Percentiles rank a stretch among this genome's conserved stretches.
phyloP scores from a whole-genome alignment of 23 tunicate species.

The Corella eumyota region DNA sequence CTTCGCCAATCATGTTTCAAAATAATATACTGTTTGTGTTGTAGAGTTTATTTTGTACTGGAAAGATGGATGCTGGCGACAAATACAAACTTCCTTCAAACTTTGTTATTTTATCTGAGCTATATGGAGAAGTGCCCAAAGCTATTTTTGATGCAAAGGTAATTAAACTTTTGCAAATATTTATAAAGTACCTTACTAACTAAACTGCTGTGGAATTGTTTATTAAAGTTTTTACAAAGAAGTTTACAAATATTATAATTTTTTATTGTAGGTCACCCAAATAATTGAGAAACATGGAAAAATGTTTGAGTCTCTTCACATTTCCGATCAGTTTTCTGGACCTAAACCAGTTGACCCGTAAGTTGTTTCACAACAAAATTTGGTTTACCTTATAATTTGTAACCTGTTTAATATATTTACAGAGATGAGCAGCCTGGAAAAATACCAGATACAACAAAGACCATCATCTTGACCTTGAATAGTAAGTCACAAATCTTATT shows the following conservation, averaged over 20 bases:
- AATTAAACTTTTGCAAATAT: too few species aligned
- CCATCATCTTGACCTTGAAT: slow-evolving; percentile 34
- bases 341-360: slow-evolving; percentile 65
- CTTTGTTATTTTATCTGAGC: slow-evolving; percentile 27
- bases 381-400: background rate
- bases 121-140: slow-evolving; percentile 29
- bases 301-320: slow-evolving; percentile 50
- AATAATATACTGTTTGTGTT: too few species aligned
- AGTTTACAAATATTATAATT: too few species aligned
- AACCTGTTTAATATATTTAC: background rate
- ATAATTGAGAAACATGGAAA: slow-evolving; percentile 44
- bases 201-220: too few species aligned
- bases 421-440: slow-evolving; percentile 43
- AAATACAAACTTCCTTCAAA: slow-evolving; percentile 33
- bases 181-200: too few species aligned
- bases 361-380: slow-evolving; percentile 6
- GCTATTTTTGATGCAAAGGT: slow-evolving; percentile 45
- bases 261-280: slow-evolving; percentile 48
- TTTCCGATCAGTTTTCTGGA: slow-evolving; percentile 83
- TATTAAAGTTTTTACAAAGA: too few species aligned
- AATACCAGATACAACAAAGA: slow-evolving; percentile 41
- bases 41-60: slow-evolving; percentile 50
- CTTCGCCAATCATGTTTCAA: too few species aligned
- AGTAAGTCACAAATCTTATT: slow-evolving; percentile 33
- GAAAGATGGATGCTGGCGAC: slow-evolving; percentile 40